These are phyloP conservation scores for Kryptolebias ocellatus DNA, from an alignment of 2,797 vertebrate genomes.

Conservation along the genomic window DNA sequence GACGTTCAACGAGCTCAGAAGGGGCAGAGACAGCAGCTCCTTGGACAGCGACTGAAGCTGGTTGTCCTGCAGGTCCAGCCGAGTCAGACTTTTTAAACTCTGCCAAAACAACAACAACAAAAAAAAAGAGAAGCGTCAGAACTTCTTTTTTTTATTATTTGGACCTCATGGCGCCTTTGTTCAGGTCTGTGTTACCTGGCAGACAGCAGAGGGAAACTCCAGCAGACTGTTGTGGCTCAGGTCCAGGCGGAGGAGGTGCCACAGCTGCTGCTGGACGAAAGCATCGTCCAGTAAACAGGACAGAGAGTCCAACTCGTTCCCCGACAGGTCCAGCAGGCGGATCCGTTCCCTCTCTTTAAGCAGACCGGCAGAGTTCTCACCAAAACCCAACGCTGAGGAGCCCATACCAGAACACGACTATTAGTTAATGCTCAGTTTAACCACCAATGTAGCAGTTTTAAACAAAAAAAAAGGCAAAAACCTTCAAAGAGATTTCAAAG, in stretches of 20 bases:
- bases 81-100: constrained; percentile 88
- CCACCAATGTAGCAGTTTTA: too few species aligned
- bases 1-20: constrained; percentile 85
- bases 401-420: constrained; percentile 4
- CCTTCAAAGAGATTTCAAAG: too few species aligned
- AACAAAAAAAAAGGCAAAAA: too few species aligned
- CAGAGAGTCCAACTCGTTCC: constrained; percentile 90
- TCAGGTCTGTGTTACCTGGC: constrained; percentile 80
- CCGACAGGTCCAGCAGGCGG: constrained; percentile 91
- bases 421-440: not conserved
- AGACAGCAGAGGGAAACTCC: constrained; percentile 86
- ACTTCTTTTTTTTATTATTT: not conserved
- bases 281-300: constrained; percentile 84
- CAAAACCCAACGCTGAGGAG: constrained; percentile 56
- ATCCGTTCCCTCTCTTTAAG: constrained; percentile 87
- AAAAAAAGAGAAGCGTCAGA: not conserved
- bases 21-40: constrained; percentile 86
- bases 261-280: constrained; percentile 82
- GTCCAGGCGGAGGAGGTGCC: constrained; percentile 88
- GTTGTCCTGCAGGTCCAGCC: constrained; percentile 93
- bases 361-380: constrained; percentile 79
- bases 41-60: constrained; percentile 83
- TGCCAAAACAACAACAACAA: constrained; percentile 49
- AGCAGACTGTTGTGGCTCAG: constrained; percentile 89
- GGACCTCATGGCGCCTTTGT: not conserved